Evolutionary conservation across 2,888 invertebrate genomes (phyloP).

Genomic region (Oegoconia quadripuncta): DNA sequence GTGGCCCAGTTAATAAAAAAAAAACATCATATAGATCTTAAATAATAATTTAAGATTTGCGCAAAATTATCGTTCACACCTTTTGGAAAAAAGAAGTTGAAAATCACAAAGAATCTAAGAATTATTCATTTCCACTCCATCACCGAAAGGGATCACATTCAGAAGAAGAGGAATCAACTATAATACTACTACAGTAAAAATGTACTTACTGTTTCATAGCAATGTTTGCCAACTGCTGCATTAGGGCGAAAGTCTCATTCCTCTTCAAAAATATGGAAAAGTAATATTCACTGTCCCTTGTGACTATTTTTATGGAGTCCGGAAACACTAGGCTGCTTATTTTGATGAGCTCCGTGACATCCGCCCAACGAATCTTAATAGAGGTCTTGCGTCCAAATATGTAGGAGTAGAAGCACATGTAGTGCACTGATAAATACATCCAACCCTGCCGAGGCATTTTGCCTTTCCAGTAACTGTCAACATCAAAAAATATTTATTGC

Average conservation of each 20-base stretch:
- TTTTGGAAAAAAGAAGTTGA: too few relatives aligned
- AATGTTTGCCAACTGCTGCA: conserved; percentile 97
- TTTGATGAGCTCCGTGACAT: conserved; percentile 89
- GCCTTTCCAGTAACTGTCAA: conserved; percentile 93
- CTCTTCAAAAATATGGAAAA: conserved; percentile 95
- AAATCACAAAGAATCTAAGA: too few relatives aligned
- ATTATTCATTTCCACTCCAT: too few relatives aligned
- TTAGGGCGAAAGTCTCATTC: conserved; percentile 92
- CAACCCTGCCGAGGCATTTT: conserved; percentile 97
- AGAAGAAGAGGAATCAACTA: too few relatives aligned
- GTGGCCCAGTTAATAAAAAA: too few relatives aligned
- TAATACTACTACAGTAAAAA: too few relatives aligned
- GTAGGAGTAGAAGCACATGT: conserved; percentile 97
- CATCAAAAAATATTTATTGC: too few relatives aligned
- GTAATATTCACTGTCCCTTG: conserved; percentile 91
- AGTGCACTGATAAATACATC: conserved; percentile 97
- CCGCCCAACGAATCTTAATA: conserved; percentile 93
- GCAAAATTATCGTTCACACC: too few relatives aligned
- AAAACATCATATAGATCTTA: too few relatives aligned
- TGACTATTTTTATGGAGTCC: conserved; percentile 91
- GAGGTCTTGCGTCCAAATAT: conserved; percentile 95
- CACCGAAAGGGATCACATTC: too few relatives aligned
- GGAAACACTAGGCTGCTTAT: conserved; percentile 88
- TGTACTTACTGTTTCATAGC: conserved; percentile 92
- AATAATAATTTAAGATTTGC: too few relatives aligned